phyloP scores from a whole-genome alignment of 1,140 invertebrate species.

The Steinernema khuongi region DNA sequence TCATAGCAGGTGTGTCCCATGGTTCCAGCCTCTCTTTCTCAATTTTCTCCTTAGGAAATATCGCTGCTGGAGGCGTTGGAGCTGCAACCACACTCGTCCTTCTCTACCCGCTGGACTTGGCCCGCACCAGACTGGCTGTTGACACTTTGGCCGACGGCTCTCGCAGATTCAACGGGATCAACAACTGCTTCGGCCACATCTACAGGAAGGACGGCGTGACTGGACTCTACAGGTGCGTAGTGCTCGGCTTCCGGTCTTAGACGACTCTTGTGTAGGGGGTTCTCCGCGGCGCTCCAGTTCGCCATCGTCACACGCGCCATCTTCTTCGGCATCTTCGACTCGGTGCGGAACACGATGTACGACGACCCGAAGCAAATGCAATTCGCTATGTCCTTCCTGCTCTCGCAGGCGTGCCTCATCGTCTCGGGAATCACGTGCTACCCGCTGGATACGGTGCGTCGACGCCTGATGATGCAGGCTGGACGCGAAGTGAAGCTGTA shows the following conservation, averaged over 20 bases:
- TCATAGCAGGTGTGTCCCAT: conserved; percentile 70
- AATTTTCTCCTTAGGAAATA: conserved; percentile 45
- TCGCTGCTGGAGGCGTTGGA: conserved; percentile 54
- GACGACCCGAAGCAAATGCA: conserved; percentile 38
- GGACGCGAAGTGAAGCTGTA: conserved; percentile 43
- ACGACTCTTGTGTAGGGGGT: conserved; percentile 44
- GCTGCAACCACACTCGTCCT: conserved; percentile 55
- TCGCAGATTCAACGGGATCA: conserved; percentile 51
- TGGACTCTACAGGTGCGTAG: conserved; percentile 50
- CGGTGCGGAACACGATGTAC: conserved; percentile 34
- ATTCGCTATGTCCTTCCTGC: conserved; percentile 41
- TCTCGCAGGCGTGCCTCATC: conserved; percentile 49
- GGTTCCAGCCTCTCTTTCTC: not conserved
- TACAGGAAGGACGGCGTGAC: conserved; percentile 48
- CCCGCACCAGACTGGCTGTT: conserved; percentile 56
- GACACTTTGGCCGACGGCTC: conserved; percentile 45
- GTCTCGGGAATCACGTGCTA: conserved; percentile 47
- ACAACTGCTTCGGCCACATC: conserved; percentile 55
- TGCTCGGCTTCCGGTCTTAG: not conserved
- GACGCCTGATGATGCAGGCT: conserved; percentile 48
- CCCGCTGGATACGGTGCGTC: conserved; percentile 50
- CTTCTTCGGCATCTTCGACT: conserved; percentile 60
- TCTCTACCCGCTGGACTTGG: conserved; percentile 59
- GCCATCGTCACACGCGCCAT: conserved; percentile 58
- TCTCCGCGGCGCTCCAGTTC: conserved; percentile 57